Evolutionary conservation across 2,888 invertebrate genomes (phyloP).

Genomic region (Conchocele bisecta): DNA sequence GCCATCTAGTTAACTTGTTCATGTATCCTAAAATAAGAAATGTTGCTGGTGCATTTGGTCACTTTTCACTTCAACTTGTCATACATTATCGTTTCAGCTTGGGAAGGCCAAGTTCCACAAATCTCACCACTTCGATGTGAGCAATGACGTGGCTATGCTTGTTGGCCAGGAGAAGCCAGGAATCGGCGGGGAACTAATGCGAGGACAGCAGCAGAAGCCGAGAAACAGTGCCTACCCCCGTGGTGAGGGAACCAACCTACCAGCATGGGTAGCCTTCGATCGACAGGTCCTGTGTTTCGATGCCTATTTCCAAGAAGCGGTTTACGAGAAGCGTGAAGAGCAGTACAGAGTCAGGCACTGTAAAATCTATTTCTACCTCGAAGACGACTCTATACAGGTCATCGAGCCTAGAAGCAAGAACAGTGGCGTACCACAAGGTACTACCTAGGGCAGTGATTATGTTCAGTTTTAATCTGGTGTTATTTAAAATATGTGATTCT

Average conservation of each 20-base stretch:
- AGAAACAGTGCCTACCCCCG: slow-evolving; percentile 90
- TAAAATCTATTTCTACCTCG: slow-evolving; percentile 92
- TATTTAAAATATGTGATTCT: no score
- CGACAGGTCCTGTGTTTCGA: slow-evolving; percentile 91
- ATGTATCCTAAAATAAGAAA: background rate
- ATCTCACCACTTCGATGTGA: slow-evolving; percentile 86
- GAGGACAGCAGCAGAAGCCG: slow-evolving; percentile 84
- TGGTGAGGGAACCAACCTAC: slow-evolving; percentile 89
- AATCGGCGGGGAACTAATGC: slow-evolving; percentile 85
- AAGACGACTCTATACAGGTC: slow-evolving; percentile 96
- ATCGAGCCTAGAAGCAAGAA: slow-evolving; percentile 91
- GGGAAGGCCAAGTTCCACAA: slow-evolving; percentile 87
- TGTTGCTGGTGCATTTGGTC: background rate
- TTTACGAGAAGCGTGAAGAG: slow-evolving; percentile 89
- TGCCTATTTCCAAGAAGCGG: slow-evolving; percentile 90
- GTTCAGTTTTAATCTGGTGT: no score
- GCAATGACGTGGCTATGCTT: slow-evolving; percentile 82
- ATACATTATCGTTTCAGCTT: slow-evolving; percentile 84
- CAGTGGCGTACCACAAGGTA: slow-evolving; percentile 93
- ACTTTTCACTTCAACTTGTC: background rate
- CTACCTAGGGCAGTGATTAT: no score
- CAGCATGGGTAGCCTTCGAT: slow-evolving; percentile 94
- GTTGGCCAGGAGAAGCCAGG: slow-evolving; percentile 87
- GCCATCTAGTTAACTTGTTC: background rate
- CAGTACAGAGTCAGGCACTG: slow-evolving; percentile 90